These are phyloP conservation scores for Deilephila elpenor DNA, from an alignment of 2,888 invertebrate genomes.

Conservation along the genomic window DNA sequence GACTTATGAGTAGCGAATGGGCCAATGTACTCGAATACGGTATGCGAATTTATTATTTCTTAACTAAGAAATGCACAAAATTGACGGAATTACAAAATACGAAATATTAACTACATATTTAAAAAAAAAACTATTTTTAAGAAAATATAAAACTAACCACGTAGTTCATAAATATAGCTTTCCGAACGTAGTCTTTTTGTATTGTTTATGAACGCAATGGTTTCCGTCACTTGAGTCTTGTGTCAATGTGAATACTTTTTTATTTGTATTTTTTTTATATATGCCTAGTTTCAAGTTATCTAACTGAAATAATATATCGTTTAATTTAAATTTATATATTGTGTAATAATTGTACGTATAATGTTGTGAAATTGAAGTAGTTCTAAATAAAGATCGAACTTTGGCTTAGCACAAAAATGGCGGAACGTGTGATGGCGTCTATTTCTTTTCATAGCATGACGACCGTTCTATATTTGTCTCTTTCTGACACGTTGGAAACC, in stretches of 20 bases:
- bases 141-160: too few relatives aligned
- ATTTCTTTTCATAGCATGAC: constrained; percentile 51
- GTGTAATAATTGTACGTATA: too few relatives aligned
- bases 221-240: constrained; percentile 27
- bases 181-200: constrained; percentile 7
- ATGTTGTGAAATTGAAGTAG: not conserved
- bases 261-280: not conserved
- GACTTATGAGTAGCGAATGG: too few relatives aligned
- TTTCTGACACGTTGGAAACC: constrained; percentile 52
- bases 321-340: not conserved
- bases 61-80: too few relatives aligned
- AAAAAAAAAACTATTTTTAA: too few relatives aligned
- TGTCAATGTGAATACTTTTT: constrained; percentile 10
- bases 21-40: too few relatives aligned
- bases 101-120: too few relatives aligned
- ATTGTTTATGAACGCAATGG: constrained; percentile 33
- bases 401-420: constrained; percentile 63
- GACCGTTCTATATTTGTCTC: constrained; percentile 57
- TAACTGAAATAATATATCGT: not conserved
- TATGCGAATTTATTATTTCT: too few relatives aligned
- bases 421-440: constrained; percentile 80
- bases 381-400: constrained; percentile 32
- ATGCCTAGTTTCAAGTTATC: not conserved
- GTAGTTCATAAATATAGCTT: not conserved
- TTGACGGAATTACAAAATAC: too few relatives aligned